Conservation (phyloP, 2,888 invertebrate genomes). For the Andrena hattorfiana region DNA sequence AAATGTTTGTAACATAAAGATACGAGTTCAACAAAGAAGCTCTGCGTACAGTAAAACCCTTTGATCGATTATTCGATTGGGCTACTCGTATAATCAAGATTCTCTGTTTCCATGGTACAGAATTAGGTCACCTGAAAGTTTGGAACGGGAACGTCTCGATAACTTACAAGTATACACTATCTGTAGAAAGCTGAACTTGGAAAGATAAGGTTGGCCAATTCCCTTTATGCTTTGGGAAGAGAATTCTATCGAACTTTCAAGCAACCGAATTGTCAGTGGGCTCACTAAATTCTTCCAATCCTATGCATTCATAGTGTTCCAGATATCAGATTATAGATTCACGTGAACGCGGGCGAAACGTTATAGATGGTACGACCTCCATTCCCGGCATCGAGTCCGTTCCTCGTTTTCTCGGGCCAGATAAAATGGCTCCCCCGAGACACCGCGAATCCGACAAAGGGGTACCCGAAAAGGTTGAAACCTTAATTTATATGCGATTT, state of each 20-base stretch:
- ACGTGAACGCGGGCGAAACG: slow-evolving; percentile 8
- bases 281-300: not conserved
- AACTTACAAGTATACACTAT: too few species aligned
- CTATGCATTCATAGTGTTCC: not conserved
- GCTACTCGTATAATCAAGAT: too few species aligned
- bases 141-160: too few species aligned
- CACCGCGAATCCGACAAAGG: slow-evolving; percentile 74
- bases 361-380: slow-evolving; percentile 41
- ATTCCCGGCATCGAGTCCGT: slow-evolving; percentile 37
- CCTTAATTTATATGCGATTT: slow-evolving; percentile 78
- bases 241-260: not conserved
- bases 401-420: slow-evolving; percentile 27
- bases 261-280: not conserved
- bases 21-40: too few species aligned
- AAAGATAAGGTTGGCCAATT: too few species aligned
- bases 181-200: too few species aligned
- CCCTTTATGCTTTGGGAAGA: too few species aligned
- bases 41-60: too few species aligned
- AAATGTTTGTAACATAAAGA: too few species aligned
- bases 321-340: slow-evolving; percentile 10
- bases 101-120: too few species aligned
- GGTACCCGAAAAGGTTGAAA: slow-evolving; percentile 69
- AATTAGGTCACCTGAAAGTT: too few species aligned
- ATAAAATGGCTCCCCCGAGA: slow-evolving; percentile 54
- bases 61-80: too few species aligned